These are phyloP conservation scores for Hyles lineata DNA, from an alignment of 2,888 invertebrate species.

Conservation along the genomic window DNA sequence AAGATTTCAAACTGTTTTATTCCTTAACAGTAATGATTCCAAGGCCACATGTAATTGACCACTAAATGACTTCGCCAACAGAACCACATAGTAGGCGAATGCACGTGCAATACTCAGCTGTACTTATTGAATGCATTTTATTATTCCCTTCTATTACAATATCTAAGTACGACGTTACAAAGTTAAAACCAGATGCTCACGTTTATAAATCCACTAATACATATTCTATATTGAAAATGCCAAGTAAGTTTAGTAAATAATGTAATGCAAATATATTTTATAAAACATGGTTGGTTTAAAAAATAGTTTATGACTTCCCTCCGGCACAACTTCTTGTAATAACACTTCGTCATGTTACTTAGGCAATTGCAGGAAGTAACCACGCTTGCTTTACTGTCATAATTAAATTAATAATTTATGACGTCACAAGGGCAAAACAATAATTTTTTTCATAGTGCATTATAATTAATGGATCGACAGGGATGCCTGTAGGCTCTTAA, in stretches of 20 bases:
- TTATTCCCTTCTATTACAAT: neutral
- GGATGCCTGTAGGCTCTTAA: neutral
- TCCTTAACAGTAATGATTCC: slow-evolving; percentile 26
- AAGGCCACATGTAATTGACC: slow-evolving; percentile 31
- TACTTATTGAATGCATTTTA: slow-evolving; percentile 8
- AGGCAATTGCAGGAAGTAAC: neutral
- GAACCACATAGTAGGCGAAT: slow-evolving; percentile 23
- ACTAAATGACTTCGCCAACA: slow-evolving; percentile 31
- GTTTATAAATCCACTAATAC: neutral
- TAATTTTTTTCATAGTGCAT: neutral
- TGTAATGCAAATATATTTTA: too few relatives aligned
- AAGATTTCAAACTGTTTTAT: slow-evolving; percentile 10
- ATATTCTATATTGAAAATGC: too few relatives aligned
- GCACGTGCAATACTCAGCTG: slow-evolving; percentile 7
- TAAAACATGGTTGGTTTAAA: neutral
- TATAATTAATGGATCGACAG: neutral
- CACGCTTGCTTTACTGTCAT: neutral
- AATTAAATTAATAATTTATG: neutral
- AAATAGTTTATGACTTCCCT: neutral
- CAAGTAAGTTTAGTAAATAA: too few relatives aligned
- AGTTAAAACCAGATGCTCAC: neutral
- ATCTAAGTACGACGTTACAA: neutral
- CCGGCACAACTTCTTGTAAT: neutral
- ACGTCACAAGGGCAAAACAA: slow-evolving; percentile 6
- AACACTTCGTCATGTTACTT: neutral